Evolutionary conservation across 2,797 vertebrate genomes (phyloP).

Genomic region (Coilia nasus): DNA sequence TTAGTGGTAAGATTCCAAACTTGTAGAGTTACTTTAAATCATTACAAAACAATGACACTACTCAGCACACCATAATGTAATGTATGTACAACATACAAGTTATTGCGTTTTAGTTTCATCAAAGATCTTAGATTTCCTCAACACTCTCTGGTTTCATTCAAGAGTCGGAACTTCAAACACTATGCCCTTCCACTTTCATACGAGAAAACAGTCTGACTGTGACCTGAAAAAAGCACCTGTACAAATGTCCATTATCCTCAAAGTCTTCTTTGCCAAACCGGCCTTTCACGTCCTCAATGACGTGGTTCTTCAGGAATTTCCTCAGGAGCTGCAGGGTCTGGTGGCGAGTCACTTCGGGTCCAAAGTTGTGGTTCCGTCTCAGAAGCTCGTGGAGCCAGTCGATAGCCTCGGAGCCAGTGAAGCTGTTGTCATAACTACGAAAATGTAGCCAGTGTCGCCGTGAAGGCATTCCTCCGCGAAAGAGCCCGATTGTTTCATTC

Average conservation of each 20-base stretch:
- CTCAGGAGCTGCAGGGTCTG: conserved; percentile 91
- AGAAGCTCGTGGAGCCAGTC: conserved; percentile 87
- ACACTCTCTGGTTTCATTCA: too few relatives aligned
- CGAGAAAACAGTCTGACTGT: too few relatives aligned
- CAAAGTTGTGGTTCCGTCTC: conserved; percentile 87
- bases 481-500: conserved; percentile 95
- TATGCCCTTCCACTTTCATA: too few relatives aligned
- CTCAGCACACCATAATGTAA: too few relatives aligned
- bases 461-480: conserved; percentile 87
- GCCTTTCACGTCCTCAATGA: conserved; percentile 94
- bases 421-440: conserved; percentile 87
- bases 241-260: conserved; percentile 85
- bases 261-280: conserved; percentile 92
- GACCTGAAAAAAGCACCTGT: conserved; percentile 74
- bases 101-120: not conserved
- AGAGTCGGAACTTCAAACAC: not conserved
- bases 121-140: too few relatives aligned
- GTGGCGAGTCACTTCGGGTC: conserved; percentile 89
- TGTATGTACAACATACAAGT: too few relatives aligned
- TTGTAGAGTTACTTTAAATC: too few relatives aligned
- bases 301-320: conserved; percentile 94
- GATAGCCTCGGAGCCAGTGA: conserved; percentile 86
- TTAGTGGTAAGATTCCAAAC: too few relatives aligned
- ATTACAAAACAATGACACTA: not conserved
- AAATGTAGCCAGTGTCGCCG: conserved; percentile 88